Conservation (phyloP, 2,888 invertebrate species). For the Melangyna quadrimaculata region DNA sequence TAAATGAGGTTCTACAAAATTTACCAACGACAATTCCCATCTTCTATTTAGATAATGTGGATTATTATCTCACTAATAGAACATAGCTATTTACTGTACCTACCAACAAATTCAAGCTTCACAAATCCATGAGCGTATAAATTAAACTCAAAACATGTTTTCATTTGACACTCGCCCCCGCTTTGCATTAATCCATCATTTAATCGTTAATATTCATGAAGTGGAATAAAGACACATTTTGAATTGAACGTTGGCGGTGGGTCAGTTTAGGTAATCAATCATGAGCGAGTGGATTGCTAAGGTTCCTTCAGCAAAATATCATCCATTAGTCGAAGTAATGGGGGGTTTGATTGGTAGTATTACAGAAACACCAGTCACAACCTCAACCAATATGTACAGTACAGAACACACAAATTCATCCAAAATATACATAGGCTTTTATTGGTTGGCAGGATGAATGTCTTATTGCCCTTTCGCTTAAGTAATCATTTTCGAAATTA, state of each 20-base stretch:
- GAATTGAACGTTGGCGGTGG: slow-evolving; percentile 41
- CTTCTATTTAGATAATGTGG: slow-evolving; percentile 1
- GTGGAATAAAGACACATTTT: slow-evolving; percentile 49
- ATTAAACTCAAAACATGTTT: slow-evolving; percentile 29
- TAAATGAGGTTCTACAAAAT: slow-evolving; percentile 1
- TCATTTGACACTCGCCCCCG: slow-evolving; percentile 22
- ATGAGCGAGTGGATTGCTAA: slow-evolving; percentile 25
- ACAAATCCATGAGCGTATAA: slow-evolving; percentile 18
- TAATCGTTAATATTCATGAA: slow-evolving; percentile 61
- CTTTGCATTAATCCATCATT: slow-evolving; percentile 51
- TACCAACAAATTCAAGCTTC: not conserved
- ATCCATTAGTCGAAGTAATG: slow-evolving; percentile 20
- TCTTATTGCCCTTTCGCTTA: slow-evolving; percentile 61
- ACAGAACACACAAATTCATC: not conserved
- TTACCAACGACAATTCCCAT: not conserved
- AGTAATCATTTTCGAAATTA: slow-evolving; percentile 58
- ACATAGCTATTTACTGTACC: not conserved
- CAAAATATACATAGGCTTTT: slow-evolving; percentile 3
- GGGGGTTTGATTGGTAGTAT: not conserved
- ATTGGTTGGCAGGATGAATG: slow-evolving; percentile 41
- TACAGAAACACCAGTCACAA: not conserved
- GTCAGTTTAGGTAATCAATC: slow-evolving; percentile 62
- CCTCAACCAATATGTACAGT: slow-evolving; percentile 6
- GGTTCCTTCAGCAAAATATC: slow-evolving; percentile 37
- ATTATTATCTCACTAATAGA: slow-evolving; percentile 5